Conservation (phyloP, 2,888 invertebrate species). For the Eupithecia inturbata region DNA sequence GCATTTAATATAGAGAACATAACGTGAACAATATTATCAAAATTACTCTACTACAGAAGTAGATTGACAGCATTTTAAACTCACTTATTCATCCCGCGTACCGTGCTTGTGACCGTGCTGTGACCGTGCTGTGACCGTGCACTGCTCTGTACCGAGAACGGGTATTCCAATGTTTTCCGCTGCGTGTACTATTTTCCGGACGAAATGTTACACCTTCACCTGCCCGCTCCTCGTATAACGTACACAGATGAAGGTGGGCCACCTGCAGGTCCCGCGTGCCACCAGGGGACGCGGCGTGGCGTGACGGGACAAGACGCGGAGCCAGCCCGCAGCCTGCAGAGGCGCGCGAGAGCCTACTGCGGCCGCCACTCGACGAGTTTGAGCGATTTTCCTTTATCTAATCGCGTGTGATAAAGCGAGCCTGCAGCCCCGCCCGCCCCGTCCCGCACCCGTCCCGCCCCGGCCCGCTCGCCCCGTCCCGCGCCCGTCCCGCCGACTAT, state of each 20-base stretch:
- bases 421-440: slow-evolving; percentile 33
- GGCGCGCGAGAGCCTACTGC: slow-evolving; percentile 64
- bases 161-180: too few relatives aligned
- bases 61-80: not conserved
- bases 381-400: slow-evolving; percentile 73
- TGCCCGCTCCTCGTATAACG: too few relatives aligned
- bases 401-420: slow-evolving; percentile 69
- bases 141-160: not conserved
- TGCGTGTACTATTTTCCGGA: too few relatives aligned
- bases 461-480: not conserved
- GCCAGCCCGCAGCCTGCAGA: slow-evolving; percentile 50
- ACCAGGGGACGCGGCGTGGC: not conserved
- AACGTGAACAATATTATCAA: not conserved
- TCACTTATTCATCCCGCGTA: not conserved
- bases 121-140: too few relatives aligned
- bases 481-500: not conserved
- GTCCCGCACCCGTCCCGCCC: slow-evolving; percentile 11
- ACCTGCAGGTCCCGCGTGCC: not conserved
- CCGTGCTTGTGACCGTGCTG: too few relatives aligned
- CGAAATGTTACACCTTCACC: too few relatives aligned
- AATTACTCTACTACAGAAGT: not conserved
- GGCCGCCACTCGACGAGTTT: slow-evolving; percentile 49
- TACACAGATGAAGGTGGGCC: too few relatives aligned
- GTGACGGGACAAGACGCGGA: slow-evolving; percentile 24
- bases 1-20: not conserved